Evolutionary conservation across 1,140 invertebrate species (phyloP), one percentile per base, ranked within the genome.

Genomic region (Lordiphosa clarofinis): DNA sequence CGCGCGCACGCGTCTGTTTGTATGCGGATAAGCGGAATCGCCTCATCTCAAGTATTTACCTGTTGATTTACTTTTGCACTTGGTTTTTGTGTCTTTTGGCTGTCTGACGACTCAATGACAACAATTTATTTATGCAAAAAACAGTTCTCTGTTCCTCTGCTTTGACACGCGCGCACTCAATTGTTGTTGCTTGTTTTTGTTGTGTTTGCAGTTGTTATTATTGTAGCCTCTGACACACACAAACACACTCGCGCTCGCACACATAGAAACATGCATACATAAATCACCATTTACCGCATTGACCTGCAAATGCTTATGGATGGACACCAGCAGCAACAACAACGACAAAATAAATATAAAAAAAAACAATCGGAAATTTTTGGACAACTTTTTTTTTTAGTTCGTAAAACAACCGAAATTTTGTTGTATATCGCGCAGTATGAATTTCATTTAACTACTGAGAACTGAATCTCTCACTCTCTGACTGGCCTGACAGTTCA

Each of bases 1-100:
- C 21, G 36, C 31, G 33, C 8, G 4, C 52, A 53, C 40, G 61
- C 60, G 60, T 61, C 64, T 63, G 58, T 62, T 48, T 64, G 42
- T 44, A 46, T 58, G 44, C 48, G 36, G 15, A 19, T 13, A 8
- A 33, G 40, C 40, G 58, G 21, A 19, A 35, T 44, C 40, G 49
- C 64, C 42, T 46, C 61, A 64, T 64, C 61, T 54, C 52, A 31
- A 28, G 42, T 62, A 65, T 47, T 64, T 64, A 65, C 62, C 62
- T 65, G 62, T 65, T 65, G 62, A 65, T 65, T 65, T 64, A 19
- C 35, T 47, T 36, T 9, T 15, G 39, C 56, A 52, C 12, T 65
- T 42, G 28, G 28, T 13, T 24, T 46, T 13, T 46, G 24, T 46
- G 8, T 46, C 11, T 46, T 9, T 33, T 9, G 21, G 43, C 33